These are phyloP conservation scores for Cepaea hortensis DNA, from an alignment of 2,888 invertebrate species.

Conservation along the genomic window DNA sequence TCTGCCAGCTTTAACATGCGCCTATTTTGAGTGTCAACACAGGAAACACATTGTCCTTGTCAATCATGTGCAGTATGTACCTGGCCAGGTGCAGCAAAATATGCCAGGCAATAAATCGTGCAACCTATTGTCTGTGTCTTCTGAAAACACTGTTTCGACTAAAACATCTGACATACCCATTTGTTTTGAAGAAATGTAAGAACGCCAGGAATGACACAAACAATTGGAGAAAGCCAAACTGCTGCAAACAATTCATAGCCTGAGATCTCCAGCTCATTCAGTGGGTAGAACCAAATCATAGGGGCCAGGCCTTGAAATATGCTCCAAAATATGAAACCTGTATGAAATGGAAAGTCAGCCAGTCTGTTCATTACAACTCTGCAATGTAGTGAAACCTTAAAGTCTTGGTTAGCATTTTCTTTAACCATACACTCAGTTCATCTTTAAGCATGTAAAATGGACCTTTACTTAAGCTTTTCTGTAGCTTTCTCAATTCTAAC, in stretches of 20 bases:
- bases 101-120: too few relatives aligned
- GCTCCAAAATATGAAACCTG: constrained; percentile 75
- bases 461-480: neutral
- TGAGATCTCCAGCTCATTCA: constrained; percentile 76
- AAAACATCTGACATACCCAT: constrained; percentile 47
- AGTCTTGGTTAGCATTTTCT: neutral
- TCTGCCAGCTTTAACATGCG: too few relatives aligned
- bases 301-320: constrained; percentile 75
- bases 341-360: neutral
- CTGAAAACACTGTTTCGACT: too few relatives aligned
- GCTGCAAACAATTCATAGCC: constrained; percentile 75
- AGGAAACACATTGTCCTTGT: too few relatives aligned
- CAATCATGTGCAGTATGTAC: too few relatives aligned
- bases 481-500: neutral
- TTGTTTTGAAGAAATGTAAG: constrained; percentile 59
- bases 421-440: neutral
- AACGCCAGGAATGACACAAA: constrained; percentile 58
- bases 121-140: too few relatives aligned
- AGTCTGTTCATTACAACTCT: neutral
- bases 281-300: constrained; percentile 77
- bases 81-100: too few relatives aligned
- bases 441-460: neutral
- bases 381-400: neutral
- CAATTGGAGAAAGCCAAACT: constrained; percentile 70
- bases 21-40: too few relatives aligned